Evolutionary conservation across 2,797 vertebrate genomes (phyloP).

Genomic region (Catamblyrhynchus diadema): DNA sequence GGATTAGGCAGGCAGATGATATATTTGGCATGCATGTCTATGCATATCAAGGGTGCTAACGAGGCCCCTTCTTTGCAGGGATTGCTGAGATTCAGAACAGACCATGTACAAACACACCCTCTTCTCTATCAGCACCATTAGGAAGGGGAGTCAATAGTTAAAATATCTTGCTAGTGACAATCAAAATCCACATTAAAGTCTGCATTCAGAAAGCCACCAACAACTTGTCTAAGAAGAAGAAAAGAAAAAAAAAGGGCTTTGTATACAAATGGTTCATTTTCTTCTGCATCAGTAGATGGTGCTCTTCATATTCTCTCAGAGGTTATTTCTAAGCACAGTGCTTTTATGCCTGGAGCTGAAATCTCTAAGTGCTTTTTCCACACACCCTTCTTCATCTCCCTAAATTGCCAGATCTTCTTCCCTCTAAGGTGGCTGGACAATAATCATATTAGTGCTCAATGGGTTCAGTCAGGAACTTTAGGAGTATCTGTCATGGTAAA

Average conservation of each 20-base stretch:
- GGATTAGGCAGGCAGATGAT: not conserved
- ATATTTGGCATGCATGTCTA: not conserved
- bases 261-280: not conserved
- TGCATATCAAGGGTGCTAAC: not conserved
- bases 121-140: not conserved
- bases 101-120: not conserved
- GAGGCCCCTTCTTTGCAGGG: not conserved
- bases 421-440: not conserved
- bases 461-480: not conserved
- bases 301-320: not conserved
- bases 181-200: not conserved
- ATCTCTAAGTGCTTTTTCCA: not conserved
- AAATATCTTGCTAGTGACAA: not conserved
- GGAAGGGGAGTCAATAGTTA: not conserved
- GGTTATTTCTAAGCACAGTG: not conserved
- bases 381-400: not conserved
- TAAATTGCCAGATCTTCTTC: not conserved
- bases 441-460: not conserved
- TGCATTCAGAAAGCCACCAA: not conserved
- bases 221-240: not conserved
- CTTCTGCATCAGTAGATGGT: slow-evolving; percentile 34
- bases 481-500: not conserved
- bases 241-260: not conserved
- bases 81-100: not conserved
- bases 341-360: not conserved